Evolutionary conservation across 1,140 invertebrate species (phyloP), one percentile per base, ranked within the genome.

Genomic region (Papilio dardanus): DNA sequence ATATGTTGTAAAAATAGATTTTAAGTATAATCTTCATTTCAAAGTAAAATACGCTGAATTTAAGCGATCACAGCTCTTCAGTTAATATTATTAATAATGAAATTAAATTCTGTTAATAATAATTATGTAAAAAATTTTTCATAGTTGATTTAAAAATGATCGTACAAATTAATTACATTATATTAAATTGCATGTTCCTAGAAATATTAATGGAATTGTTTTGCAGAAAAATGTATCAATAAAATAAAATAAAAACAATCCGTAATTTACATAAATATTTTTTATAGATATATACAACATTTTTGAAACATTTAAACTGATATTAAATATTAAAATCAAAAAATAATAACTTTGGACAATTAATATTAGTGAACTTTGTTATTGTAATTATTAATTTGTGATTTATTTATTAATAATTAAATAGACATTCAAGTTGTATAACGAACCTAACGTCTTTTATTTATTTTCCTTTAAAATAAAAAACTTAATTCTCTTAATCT

Each of bases 361-460:
- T 42, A 24, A 76, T 75, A 77, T 74, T 75, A 75, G 77, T 71
- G 71, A 46, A n/a, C n/a, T n/a, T n/a, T n/a, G n/a, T 76, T 62
- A 77, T 71, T 58, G 42, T 79, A 76, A 74, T 74, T 54, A 42
- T 42, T 76, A 30, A 74, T 69, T 74, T 3, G 16, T 50, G 37
- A 65, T 69, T 69, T 80, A 77, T 76, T 80, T 80, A 76, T 77
- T 77, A 77, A 37, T 77, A 33, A 40, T 74, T 77, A 66, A 76
- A 35, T 54, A 50, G 16, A 33, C 3, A 73, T 35, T 19, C 16
- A n/a, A 67, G 33, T 68, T 68, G 42, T 37, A 68, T 33, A 42
- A 42, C 19, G 7, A n/a, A 16, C 28, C n/a, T 58, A 24, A 16
- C 40, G 10, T 74, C 68, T 68, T 77, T 77, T 77, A 74, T 77